A percentile compares a stretch with the other conserved stretches of the same genome.
Conservation (phyloP, 2,797 vertebrate genomes). For the Phataginus tricuspis region DNA sequence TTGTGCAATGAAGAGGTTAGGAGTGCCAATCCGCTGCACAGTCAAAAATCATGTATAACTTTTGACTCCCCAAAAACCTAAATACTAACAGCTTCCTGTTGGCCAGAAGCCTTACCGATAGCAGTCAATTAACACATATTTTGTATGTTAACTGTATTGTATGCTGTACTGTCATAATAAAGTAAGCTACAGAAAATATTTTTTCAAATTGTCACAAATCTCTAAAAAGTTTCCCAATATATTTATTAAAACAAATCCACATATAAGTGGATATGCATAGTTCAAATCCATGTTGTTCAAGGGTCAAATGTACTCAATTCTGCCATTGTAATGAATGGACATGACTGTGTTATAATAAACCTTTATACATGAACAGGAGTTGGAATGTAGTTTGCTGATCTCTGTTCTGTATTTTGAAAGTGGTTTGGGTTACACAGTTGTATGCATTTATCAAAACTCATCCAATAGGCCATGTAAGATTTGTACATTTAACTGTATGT, state of each 20-base stretch:
- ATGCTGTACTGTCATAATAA: too few relatives aligned
- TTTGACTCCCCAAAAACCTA: neutral
- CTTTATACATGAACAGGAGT: constrained; percentile 16
- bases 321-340: neutral
- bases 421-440: neutral
- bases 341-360: neutral
- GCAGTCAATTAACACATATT: too few relatives aligned
- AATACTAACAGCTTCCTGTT: too few relatives aligned
- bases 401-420: neutral
- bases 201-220: too few relatives aligned
- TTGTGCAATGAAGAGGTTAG: neutral
- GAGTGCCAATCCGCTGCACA: neutral
- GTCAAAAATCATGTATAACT: neutral
- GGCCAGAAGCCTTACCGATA: too few relatives aligned
- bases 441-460: constrained; percentile 9
- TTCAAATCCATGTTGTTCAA: neutral
- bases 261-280: neutral
- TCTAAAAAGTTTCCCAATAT: too few relatives aligned
- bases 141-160: too few relatives aligned
- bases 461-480: neutral
- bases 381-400: neutral
- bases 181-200: too few relatives aligned
- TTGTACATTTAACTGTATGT: neutral
- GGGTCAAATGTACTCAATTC: neutral
- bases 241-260: neutral